Evolutionary conservation across 2,797 vertebrate genomes (phyloP).

Genomic region (Peromyscus nudipes): DNA sequence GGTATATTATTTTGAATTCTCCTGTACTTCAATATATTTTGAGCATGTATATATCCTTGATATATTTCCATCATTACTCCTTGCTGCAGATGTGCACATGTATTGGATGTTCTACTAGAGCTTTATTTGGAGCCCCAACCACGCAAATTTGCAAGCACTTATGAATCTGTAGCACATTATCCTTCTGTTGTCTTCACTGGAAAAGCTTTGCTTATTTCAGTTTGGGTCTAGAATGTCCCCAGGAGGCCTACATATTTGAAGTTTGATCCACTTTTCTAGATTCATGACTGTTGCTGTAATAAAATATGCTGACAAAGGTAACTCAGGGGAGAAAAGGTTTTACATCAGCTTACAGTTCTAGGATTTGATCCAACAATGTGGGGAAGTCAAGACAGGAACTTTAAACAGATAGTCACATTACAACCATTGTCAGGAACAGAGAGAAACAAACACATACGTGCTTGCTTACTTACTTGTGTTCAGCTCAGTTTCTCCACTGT

Average conservation of each 20-base stretch:
- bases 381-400: neutral
- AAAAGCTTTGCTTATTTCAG: neutral
- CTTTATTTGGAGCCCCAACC: neutral
- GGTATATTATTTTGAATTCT: neutral
- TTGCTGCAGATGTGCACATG: neutral
- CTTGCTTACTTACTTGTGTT: neutral
- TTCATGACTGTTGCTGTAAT: neutral
- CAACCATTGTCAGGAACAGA: neutral
- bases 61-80: neutral
- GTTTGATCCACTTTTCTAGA: neutral
- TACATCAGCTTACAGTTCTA: neutral
- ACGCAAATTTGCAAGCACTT: neutral
- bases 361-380: neutral
- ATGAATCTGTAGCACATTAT: neutral
- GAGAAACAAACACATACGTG: neutral
- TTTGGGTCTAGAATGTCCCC: neutral
- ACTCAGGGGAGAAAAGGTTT: neutral
- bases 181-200: neutral
- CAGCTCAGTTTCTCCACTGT: neutral
- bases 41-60: neutral
- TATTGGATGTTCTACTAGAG: no score
- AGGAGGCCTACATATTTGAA: neutral
- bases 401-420: neutral
- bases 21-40: neutral
- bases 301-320: neutral